These are phyloP conservation scores for Theonella swinhoei DNA, from an alignment of 37 sponge, comb jelly and placozoan species.

Conservation along the genomic window DNA sequence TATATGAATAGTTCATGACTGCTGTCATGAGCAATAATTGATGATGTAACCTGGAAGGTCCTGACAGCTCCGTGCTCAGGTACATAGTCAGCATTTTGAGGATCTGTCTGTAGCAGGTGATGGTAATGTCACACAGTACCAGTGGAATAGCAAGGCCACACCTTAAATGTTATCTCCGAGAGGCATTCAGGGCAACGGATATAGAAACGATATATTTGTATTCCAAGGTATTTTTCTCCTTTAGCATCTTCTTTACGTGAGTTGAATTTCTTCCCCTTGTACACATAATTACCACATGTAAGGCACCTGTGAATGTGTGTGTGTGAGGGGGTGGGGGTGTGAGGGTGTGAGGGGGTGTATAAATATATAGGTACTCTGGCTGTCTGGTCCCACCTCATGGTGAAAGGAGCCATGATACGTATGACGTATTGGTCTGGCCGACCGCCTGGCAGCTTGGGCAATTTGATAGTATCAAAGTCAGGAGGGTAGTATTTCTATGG, in stretches of 20 bases:
- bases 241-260: slow-evolving; percentile 88
- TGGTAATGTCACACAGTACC: not conserved
- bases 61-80: slow-evolving; percentile 93
- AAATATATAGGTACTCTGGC: not conserved
- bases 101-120: slow-evolving; percentile 76
- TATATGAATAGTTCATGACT: not conserved
- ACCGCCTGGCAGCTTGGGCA: slow-evolving; percentile 79
- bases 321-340: too few relatives aligned
- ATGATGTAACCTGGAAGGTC: slow-evolving; percentile 86
- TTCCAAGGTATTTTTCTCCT: slow-evolving; percentile 88
- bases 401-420: slow-evolving; percentile 96
- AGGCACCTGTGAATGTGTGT: slow-evolving; percentile 49
- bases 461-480: slow-evolving; percentile 89
- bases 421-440: slow-evolving; percentile 89
- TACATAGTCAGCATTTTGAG: slow-evolving; percentile 94
- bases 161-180: slow-evolving; percentile 95
- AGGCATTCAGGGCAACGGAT: slow-evolving; percentile 95
- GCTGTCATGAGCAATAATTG: not conserved
- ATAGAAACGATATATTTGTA: slow-evolving; percentile 92
- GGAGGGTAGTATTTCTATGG: slow-evolving; percentile 97
- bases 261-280: slow-evolving; percentile 98
- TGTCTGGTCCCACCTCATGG: slow-evolving; percentile 87
- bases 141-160: not conserved
- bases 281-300: slow-evolving; percentile 97
- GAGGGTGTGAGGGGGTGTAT: not conserved